Evolutionary conservation across 2,888 invertebrate genomes (phyloP), one percentile per base, ranked within the genome.

Genomic region (Eumacrocentrus americanus): DNA sequence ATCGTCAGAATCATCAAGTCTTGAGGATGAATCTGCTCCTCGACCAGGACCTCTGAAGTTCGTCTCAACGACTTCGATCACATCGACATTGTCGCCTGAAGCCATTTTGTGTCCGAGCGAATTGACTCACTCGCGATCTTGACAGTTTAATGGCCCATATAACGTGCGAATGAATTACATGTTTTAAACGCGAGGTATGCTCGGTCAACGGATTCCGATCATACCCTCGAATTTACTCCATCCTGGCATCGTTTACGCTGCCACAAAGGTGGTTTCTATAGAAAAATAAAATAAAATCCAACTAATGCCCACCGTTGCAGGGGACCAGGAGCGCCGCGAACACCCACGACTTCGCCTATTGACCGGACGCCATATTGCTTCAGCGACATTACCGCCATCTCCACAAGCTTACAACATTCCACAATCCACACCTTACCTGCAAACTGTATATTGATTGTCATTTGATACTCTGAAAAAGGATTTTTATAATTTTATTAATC

Each of bases 31-130:
- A 76, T 87, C 88, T 81, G 63, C 50, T 40, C 60, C 59, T 46
- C 67, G 72, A 50, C 67, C 64, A 62, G 74, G 70, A 51, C 70
- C 72, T 57, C 74, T 66, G 66, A 78, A 71, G 77, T 87, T 86
- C 80, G 86, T 86, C 82, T 90, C 91, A 83, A 89, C 85, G 70
- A 85, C 82, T 86, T 91, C 91, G 79, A 92, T 91, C 81, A 88
- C 88, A 84, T 91, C 91, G 80, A 88, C 84, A 79, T 83, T 88
- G 83, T 91, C 91, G 81, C 91, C 91, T 83, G 91, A 91, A 87
- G 91, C 92, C 92, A 92, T 92, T 84, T 85, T 84, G 80, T 74
- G 16, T 54, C 16, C 22, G 46, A 22, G n/a, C 22, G 16, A 20
- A 44, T 35, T 54, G 53, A 54, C 53, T 60, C 53, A 60, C 47